Evolutionary conservation across 92 coral and sea anemone genomes (phyloP), one percentile per base, ranked within the genome.

Genomic region (Epizoanthus fatuus): DNA sequence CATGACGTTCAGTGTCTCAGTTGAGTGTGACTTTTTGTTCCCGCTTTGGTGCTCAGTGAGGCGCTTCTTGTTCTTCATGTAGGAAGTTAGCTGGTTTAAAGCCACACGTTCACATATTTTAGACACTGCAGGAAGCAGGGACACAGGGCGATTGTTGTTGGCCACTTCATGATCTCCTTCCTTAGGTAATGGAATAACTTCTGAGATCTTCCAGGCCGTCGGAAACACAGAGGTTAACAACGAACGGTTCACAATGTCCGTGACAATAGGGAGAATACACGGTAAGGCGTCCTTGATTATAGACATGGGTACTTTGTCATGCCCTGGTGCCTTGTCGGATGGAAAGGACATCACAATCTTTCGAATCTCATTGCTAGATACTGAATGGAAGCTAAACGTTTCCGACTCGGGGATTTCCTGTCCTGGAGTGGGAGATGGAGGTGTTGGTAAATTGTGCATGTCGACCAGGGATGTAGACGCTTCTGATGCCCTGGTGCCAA

Each of bases 191-290:
- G n/a, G n/a, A n/a, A n/a, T n/a, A n/a, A n/a, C n/a, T n/a, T n/a
- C n/a, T n/a, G n/a, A n/a, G n/a, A n/a, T 42, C 84, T 78, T 81
- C 78, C 86, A 81, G 16, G 59, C 75, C 40, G 78, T 15, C 67
- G 86, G 86, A 66, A 66, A 81, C 29, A 66, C 79, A 11, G 86
- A 81, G 5, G 86, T 11, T 39, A 35, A 40, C 15, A 81, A 14
- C 4, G 79, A 81, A 29, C 65, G 56, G 73, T 81, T 81, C 6
- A 83, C n/a, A 19, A 51, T 83, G 5, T 83, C 80, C 38, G 87
- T 83, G 14, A 83, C 59, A 51, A 29, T 17, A 12, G 80, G 87
- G 15, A 83, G n/a, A n/a, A n/a, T n/a, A n/a, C n/a, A n/a, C n/a
- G n/a, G n/a, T n/a, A n/a, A n/a, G n/a, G n/a, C n/a, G n/a, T n/a